Evolutionary conservation across 2,113 vertebrate species (phyloP).

Genomic region (Dryoscopus gambensis): DNA sequence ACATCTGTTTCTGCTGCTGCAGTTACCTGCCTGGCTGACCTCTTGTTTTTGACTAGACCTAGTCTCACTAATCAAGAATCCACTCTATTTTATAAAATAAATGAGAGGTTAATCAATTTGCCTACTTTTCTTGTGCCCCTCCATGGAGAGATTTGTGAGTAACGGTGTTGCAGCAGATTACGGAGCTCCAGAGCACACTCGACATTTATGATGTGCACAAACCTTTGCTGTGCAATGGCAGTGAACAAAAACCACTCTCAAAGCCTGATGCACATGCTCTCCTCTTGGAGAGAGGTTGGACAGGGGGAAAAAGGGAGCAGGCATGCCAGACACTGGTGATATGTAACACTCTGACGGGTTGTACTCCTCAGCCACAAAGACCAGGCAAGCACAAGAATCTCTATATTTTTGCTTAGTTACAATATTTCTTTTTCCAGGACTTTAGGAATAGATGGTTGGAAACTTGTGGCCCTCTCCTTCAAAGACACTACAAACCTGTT

Average conservation of each 20-base stretch:
- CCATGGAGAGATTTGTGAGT: background rate
- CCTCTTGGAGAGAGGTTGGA: background rate
- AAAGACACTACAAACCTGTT: background rate
- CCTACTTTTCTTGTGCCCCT: background rate
- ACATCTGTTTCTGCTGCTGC: background rate
- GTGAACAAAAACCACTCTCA: background rate
- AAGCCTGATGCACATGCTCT: background rate
- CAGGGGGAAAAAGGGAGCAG: background rate
- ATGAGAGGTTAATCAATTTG: background rate
- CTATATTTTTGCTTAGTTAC: background rate
- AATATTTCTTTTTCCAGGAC: background rate
- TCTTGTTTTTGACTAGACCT: background rate
- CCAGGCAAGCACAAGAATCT: background rate
- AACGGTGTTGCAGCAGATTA: background rate
- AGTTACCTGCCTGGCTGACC: background rate
- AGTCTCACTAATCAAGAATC: background rate
- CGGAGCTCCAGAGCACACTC: background rate
- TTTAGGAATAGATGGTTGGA: background rate
- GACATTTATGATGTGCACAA: background rate
- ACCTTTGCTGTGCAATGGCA: background rate
- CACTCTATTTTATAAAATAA: background rate
- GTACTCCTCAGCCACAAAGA: background rate
- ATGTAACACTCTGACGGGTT: background rate
- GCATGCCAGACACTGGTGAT: background rate
- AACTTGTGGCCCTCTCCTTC: background rate